Percentiles rank a stretch among this genome's conserved stretches.
These are phyloP conservation scores for Ditylenchus weischeri DNA, from an alignment of 2,888 invertebrate species.

Conservation along the genomic window DNA sequence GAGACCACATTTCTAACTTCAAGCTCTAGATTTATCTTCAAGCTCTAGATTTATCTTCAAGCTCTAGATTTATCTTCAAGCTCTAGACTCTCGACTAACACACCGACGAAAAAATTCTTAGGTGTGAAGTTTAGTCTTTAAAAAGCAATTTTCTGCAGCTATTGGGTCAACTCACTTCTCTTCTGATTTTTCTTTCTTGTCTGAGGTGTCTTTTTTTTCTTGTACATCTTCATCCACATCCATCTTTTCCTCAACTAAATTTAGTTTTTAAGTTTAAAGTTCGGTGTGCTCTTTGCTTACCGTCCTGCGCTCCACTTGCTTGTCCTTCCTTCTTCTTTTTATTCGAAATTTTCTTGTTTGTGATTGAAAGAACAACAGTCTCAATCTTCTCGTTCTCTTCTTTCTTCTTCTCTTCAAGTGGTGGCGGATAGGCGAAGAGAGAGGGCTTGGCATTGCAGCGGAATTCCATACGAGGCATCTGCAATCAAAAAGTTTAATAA, in stretches of 20 bases:
- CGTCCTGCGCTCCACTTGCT: conserved; percentile 9
- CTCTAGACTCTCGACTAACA: too few species aligned
- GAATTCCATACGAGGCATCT: conserved; percentile 76
- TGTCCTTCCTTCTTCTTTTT: conserved; percentile 18
- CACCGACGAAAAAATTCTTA: too few species aligned
- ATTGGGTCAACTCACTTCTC: conserved; percentile 26
- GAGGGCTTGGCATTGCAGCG: conserved; percentile 90
- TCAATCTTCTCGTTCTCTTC: conserved; percentile 95
- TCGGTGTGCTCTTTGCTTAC: neutral
- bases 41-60: too few species aligned
- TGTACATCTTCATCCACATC: conserved; percentile 58
- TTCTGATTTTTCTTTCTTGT: conserved; percentile 30
- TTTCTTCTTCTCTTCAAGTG: conserved; percentile 95
- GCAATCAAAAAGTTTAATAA: conserved; percentile 6
- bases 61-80: too few species aligned
- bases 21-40: too few species aligned
- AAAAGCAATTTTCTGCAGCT: neutral
- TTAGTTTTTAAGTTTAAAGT: neutral
- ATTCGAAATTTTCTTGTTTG: conserved; percentile 79
- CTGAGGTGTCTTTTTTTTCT: conserved; percentile 57
- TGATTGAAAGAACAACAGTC: conserved; percentile 93
- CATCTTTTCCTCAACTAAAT: conserved; percentile 33
- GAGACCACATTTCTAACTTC: too few species aligned
- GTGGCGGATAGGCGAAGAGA: conserved; percentile 90
- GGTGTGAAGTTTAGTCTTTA: conserved; percentile 1